Evolutionary conservation across 1,140 invertebrate species (phyloP).

Genomic region (Tetragnatha versicolor): DNA sequence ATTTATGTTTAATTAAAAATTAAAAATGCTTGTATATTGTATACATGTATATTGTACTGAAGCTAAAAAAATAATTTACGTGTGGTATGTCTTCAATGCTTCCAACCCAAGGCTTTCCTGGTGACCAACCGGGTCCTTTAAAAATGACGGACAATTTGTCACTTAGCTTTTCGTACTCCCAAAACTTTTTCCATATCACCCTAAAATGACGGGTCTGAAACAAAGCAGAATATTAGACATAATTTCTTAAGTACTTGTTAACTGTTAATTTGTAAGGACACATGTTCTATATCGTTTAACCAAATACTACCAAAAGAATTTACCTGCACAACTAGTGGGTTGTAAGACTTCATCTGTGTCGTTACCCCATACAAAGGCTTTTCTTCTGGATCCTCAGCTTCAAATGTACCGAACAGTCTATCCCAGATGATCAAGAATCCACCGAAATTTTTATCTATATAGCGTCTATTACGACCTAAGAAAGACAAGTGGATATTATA

Average conservation of each 20-base stretch:
- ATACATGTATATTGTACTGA: not conserved
- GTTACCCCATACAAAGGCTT: conserved; percentile 80
- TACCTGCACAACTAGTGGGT: conserved; percentile 69
- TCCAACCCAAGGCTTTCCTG: conserved; percentile 54
- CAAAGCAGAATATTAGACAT: not conserved
- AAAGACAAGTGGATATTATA: too few species aligned
- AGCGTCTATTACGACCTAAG: conserved; percentile 70
- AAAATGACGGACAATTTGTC: conserved; percentile 56
- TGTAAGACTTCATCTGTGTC: conserved; percentile 79
- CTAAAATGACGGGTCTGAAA: conserved; percentile 62
- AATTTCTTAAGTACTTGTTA: too few species aligned
- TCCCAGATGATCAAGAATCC: conserved; percentile 73
- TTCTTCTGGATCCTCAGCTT: conserved; percentile 70
- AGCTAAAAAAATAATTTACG: not conserved
- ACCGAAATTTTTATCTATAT: conserved; percentile 73
- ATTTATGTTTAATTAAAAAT: not conserved
- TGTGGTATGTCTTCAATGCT: conserved; percentile 48
- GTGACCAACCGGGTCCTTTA: conserved; percentile 57
- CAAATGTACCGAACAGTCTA: conserved; percentile 68
- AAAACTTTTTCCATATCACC: conserved; percentile 51
- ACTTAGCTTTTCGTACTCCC: not conserved
- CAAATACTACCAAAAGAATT: too few species aligned
- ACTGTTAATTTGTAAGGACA: too few species aligned
- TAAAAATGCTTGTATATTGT: not conserved
- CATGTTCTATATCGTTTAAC: too few species aligned